Base-by-base conservation (phyloP, 2,797 vertebrate species). In the Rhinophrynus dorsalis region DNA sequence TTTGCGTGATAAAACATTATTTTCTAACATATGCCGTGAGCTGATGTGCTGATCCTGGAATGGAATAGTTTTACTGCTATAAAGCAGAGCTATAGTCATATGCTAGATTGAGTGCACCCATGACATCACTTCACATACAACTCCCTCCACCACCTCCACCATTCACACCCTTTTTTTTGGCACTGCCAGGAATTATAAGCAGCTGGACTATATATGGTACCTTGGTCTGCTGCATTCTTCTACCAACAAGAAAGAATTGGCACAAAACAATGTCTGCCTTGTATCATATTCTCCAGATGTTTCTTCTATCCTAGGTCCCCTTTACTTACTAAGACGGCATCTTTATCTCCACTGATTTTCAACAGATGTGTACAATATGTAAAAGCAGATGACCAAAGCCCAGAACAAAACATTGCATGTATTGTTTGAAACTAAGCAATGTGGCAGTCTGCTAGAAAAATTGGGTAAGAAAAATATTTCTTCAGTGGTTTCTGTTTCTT, bases 321-420 rank as follows among this genome's bases (percentile, higher is more conserved):
- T 66, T 45, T 44, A 13, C 27, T 56, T 30, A 27, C 37, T 55
- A 29, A 66, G 38, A 55, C 63, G 12, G 62, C 51, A 56, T 55
- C 63, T 55, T 66, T 18, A n/a, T 58, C 33, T 21, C 12, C 17
- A 29, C 62, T 66, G 62, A 66, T 66, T 56, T 66, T 30, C 20
- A 55, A 55, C 63, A 66, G 63, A 66, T 66, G 63, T 66, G 27
- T 66, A 54, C 51, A 66, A 30, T 45, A 66, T 56, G 50, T 33
- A 56, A 66, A 44, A 42, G 37, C 38, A 45, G 26, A 55, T 66
- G 38, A 56, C 63, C 13, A n/a, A 44, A 55, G 26, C 17, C 18
- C 52, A 56, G 63, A 66, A 66, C 44, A 62, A 47, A 47, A 47
- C 38, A 66, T 56, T 32, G 38, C 20, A 33, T 66, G 26, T 37